Evolutionary conservation across 2,113 vertebrate genomes (phyloP), one percentile per base, ranked within the genome.

Genomic region (Pycnonotus jocosus): DNA sequence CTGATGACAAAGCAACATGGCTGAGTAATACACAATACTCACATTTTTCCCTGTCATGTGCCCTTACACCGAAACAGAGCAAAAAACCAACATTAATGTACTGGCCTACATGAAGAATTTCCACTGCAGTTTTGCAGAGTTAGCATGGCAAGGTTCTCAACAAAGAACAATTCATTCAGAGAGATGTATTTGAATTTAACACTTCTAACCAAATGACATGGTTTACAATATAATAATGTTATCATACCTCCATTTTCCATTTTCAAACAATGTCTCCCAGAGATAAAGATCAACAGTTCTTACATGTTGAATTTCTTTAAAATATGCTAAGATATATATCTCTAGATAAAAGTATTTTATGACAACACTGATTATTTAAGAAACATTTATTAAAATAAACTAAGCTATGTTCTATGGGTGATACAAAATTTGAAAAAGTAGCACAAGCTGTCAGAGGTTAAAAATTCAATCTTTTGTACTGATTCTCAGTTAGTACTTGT

Each of bases 11-110:
- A 47, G 33, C 31, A 86, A 48, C 10, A 12, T 10, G 19, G 38
- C 24, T 47, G 47, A 70, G 35, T 45, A 71, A 31, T 60, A 61
- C 20, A 57, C 19, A 71, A 51, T 44, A 60, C 5, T 51, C 33
- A 27, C 1, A 11, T 64, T 77, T 17, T 47, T n/a, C 38, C 31
- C 27, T 69, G 42, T 17, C 5, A 3, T 0, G 0, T 54, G 14
- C 51, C 53, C 42, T 78, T 66, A 42, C 24, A 44, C 9, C 4
- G 1, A 66, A 84, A 64, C 24, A 80, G 70, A 61, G 40, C 47
- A 54, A 15, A 80, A 73, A 33, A 57, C 27, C 38, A 44, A 33
- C 15, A 17, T 21, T 37, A n/a, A 58, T 11, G 14, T 40, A 76
- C 44, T n/a, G 25, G 68, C n/a, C 17, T 14, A n/a, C 5, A 38